Base-by-base conservation (phyloP, 1,140 invertebrate genomes). In the Acromyrmex echinatior region DNA sequence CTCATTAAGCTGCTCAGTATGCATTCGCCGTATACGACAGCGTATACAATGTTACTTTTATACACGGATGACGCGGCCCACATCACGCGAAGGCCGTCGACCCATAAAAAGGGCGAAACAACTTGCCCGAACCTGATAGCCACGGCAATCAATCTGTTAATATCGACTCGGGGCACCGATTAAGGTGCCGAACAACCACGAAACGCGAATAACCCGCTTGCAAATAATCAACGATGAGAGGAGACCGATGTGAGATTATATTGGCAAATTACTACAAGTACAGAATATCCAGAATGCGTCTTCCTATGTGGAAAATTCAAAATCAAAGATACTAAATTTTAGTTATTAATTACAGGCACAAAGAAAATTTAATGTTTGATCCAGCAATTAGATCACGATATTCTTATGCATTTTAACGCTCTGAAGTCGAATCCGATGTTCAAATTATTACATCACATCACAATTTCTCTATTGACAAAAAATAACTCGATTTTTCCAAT, bases 61-160 rank as follows among this genome's bases (percentile, higher is more conserved):
- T 63, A 68, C 56, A 86, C 49, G 49, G 73, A 60, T 79, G 73
- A 79, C 74, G 82, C 82, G 82, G 82, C 82, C 82, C 74, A 86
- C 82, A 86, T 86, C 82, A 86, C 0, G 82, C 51, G 51, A 86
- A 86, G 76, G 82, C 76, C 82, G 74, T 86, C 76, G 74, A 86
- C 82, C 82, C 39, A 60, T 60, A 86, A 86, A 86, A 86, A 79
- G 82, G 76, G 74, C 82, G 76, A 86, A 86, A 86, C 76, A 58
- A 86, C 73, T 84, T 68, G 76, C 39, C 74, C 82, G 60, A 51
- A 35, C 51, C 51, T 79, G 82, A 86, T 86, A 86, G 60, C 76
- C 74, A 49, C 9, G 62, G 82, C 82, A 79, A 86, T 86, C 82
- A 79, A 86, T 86, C 74, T 79, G 82, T 79, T 77, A 86, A 86